These are phyloP conservation scores for Oscheius onirici DNA, from an alignment of 2,888 invertebrate species.

Conservation along the genomic window DNA sequence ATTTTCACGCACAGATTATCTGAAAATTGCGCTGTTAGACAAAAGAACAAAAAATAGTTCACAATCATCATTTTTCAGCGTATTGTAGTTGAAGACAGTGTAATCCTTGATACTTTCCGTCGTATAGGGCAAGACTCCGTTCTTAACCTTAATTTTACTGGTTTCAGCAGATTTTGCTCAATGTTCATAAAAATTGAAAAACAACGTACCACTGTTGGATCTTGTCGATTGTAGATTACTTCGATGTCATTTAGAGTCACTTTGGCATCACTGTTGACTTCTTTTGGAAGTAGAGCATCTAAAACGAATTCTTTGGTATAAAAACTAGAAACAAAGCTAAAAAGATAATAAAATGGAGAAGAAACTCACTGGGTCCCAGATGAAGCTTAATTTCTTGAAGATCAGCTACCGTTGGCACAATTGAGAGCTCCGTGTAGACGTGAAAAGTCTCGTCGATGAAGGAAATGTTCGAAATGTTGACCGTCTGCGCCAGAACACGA, in stretches of 20 bases:
- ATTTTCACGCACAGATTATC: slow-evolving; percentile 50
- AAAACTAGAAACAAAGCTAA: background rate
- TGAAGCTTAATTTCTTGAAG: slow-evolving; percentile 50
- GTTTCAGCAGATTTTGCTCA: too few relatives aligned
- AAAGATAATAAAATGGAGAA: background rate
- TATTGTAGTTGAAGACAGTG: slow-evolving; percentile 30
- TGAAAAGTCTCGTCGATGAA: slow-evolving; percentile 36
- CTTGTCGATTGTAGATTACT: slow-evolving; percentile 40
- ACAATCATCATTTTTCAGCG: slow-evolving; percentile 41
- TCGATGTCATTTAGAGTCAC: slow-evolving; percentile 52
- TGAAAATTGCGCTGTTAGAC: slow-evolving; percentile 18
- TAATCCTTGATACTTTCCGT: slow-evolving; percentile 33
- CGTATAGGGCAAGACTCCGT: background rate
- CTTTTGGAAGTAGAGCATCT: slow-evolving; percentile 55
- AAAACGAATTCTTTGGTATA: too few relatives aligned
- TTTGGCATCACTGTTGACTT: slow-evolving; percentile 34
- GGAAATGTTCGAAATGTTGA: slow-evolving; percentile 40
- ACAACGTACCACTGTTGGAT: slow-evolving; percentile 1
- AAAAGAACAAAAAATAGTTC: background rate
- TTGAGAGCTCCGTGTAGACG: slow-evolving; percentile 61
- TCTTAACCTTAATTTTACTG: slow-evolving; percentile 17
- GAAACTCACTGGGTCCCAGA: slow-evolving; percentile 46
- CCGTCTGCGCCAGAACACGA: slow-evolving; percentile 44
- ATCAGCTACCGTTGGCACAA: slow-evolving; percentile 50
- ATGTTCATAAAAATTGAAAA: too few relatives aligned